Conservation (phyloP, 2,797 vertebrate genomes). For the Sciurus carolinensis region DNA sequence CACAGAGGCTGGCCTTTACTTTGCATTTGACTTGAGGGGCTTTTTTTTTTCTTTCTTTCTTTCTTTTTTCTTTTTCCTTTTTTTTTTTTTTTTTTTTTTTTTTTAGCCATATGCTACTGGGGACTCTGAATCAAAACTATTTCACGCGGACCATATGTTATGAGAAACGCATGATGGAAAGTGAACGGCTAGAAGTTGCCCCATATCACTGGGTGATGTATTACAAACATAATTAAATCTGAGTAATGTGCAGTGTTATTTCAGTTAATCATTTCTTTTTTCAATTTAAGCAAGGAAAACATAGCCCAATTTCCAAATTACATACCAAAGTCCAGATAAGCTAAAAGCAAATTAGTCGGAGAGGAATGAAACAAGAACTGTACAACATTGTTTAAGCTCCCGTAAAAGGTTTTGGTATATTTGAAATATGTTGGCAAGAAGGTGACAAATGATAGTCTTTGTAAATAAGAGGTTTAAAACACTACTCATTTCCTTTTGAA, state of each 20-base stretch:
- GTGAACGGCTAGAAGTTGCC: conserved; percentile 88
- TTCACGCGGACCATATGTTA: conserved; percentile 91
- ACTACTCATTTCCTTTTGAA: conserved; percentile 59
- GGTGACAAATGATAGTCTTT: conserved; percentile 34
- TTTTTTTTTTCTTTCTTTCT: conserved; percentile 69
- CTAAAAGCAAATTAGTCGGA: conserved; percentile 38
- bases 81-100: conserved; percentile 86
- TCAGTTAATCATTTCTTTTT: conserved; percentile 90
- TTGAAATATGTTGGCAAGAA: conserved; percentile 14
- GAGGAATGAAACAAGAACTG: conserved; percentile 13
- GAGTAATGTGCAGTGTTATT: conserved; percentile 89
- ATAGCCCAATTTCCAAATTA: conserved; percentile 88
- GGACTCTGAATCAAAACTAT: conserved; percentile 90
- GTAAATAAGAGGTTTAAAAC: conserved; percentile 49
- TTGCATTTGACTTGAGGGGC: conserved; percentile 90
- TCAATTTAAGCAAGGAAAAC: conserved; percentile 86
- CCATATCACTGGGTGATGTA: conserved; percentile 90
- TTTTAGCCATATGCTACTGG: conserved; percentile 91
- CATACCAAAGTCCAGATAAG: conserved; percentile 86
- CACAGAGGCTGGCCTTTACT: conserved; percentile 87
- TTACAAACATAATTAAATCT: conserved; percentile 92
- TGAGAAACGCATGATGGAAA: conserved; percentile 89
- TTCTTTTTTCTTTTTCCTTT: conserved; percentile 84
- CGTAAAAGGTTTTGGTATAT: conserved; percentile 6
- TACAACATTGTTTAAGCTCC: conserved; percentile 6